These are phyloP conservation scores for Boleophthalmus pectinirostris DNA, from an alignment of 2,113 vertebrate genomes.

Conservation along the genomic window DNA sequence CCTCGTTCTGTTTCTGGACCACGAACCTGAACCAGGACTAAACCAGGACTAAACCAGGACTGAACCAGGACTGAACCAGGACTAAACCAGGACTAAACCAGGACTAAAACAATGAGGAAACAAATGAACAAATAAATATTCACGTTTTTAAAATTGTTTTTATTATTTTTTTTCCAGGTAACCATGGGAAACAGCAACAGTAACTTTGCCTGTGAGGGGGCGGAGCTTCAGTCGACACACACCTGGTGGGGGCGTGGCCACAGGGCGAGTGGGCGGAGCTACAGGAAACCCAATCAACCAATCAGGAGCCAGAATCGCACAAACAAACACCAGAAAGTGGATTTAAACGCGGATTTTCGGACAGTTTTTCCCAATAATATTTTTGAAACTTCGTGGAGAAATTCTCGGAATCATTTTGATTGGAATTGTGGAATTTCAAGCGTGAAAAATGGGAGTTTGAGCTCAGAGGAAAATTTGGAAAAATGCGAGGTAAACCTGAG, in stretches of 20 bases:
- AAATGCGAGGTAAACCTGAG: constrained; percentile 54
- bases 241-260: constrained; percentile 78
- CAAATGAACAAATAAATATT: not conserved
- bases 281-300: constrained; percentile 75
- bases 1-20: too few relatives aligned
- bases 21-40: too few relatives aligned
- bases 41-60: not conserved
- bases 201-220: constrained; percentile 74
- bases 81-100: not conserved
- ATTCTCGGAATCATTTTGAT: not conserved
- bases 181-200: constrained; percentile 95
- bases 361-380: not conserved
- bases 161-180: constrained; percentile 69
- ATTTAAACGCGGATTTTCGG: not conserved
- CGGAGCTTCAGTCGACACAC: constrained; percentile 77
- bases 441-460: not conserved
- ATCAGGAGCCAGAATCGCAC: constrained; percentile 74
- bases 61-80: not conserved
- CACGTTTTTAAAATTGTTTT: too few relatives aligned
- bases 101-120: not conserved
- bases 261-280: constrained; percentile 78
- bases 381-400: not conserved
- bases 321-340: not conserved
- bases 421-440: not conserved
- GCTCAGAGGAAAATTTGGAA: not conserved